Evolutionary conservation across 2,888 invertebrate genomes (phyloP), one percentile per base, ranked within the genome.

Genomic region (Hartigia nigra): DNA sequence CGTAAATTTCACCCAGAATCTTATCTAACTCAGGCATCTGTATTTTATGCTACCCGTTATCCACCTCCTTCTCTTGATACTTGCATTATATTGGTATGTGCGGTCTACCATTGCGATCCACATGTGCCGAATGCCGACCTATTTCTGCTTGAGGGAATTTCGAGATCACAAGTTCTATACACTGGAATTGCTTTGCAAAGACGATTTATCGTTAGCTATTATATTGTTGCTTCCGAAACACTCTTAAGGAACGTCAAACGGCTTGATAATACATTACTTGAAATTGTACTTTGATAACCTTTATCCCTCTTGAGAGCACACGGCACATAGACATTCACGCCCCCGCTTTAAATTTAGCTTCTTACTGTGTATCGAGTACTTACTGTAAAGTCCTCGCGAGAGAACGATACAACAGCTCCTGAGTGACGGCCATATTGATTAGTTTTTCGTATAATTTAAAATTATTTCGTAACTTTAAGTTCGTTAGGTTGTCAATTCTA

Each of bases 1-100:
- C 55, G 55, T 55, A 23, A 23, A 55, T 55, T 55, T 55, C 55
- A 55, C 23, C 31, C 3, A 76, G 79, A 82, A 84, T 81, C 76
- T 79, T 84, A 83, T 84, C 83, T 82, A 79, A 76, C 74, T 79
- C 79, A 83, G 82, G 82, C 81, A 85, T 86, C 78, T 81, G 82
- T 82, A 82, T 86, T 85, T 85, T 81, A 81, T 35, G 74, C 37
- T 74, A 36, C 35, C 35, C 70, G 74, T 77, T 81, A 80, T 36
- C 78, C 55, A 23, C 55, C 74, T 75, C 70, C 78, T 74, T 78
- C 76, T 78, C 69, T 81, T 79, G 81, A 83, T 81, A 82, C 80
- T 75, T 76, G 83, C 76, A 81, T 83, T 82, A 83, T 83, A 80
- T 81, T 81, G 55, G 72, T 79, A 75, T 39, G 78, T 78, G 75